phyloP scores from a whole-genome alignment of 2,797 vertebrate species.

The Heteromormyrus szaboi region DNA sequence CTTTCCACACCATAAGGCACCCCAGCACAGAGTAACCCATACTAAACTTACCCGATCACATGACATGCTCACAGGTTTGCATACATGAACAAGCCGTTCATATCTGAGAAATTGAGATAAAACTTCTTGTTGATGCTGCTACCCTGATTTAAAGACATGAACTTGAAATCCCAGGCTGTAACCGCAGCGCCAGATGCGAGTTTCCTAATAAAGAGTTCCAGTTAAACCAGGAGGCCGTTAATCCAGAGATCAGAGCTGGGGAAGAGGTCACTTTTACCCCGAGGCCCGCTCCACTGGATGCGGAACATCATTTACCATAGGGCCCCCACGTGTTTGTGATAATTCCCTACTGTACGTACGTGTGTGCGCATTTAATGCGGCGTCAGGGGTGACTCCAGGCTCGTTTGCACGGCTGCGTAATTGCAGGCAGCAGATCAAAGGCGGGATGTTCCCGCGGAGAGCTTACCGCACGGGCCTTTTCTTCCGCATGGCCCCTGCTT shows the following conservation, averaged over 20 bases:
- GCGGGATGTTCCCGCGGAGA: conserved; percentile 94
- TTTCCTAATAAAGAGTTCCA: conserved; percentile 56
- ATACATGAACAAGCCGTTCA: background rate
- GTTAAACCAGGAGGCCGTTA: conserved; percentile 61
- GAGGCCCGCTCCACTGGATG: conserved; percentile 60
- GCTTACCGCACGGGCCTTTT: conserved; percentile 87
- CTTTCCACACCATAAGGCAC: background rate
- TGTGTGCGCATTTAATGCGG: conserved; percentile 51
- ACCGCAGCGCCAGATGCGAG: conserved; percentile 15
- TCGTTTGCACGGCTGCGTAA: conserved; percentile 87
- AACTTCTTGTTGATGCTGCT: background rate
- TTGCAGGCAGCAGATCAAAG: conserved; percentile 98
- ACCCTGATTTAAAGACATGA: background rate
- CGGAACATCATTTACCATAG: conserved; percentile 61
- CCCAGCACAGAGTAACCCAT: background rate
- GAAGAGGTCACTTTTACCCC: conserved; percentile 61
- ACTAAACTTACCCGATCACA: background rate
- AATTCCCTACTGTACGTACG: conserved; percentile 39
- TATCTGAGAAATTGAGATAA: background rate
- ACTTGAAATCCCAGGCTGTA: background rate
- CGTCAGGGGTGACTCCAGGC: conserved; percentile 34
- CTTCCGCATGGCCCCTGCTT: conserved; percentile 73
- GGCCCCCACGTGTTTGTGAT: background rate
- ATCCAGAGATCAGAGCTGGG: conserved; percentile 62
- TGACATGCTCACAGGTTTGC: background rate